A percentile compares a stretch with the other conserved stretches of the same genome.
Evolutionary conservation across 2,888 invertebrate genomes (phyloP).

Genomic region (Erebia aethiops): DNA sequence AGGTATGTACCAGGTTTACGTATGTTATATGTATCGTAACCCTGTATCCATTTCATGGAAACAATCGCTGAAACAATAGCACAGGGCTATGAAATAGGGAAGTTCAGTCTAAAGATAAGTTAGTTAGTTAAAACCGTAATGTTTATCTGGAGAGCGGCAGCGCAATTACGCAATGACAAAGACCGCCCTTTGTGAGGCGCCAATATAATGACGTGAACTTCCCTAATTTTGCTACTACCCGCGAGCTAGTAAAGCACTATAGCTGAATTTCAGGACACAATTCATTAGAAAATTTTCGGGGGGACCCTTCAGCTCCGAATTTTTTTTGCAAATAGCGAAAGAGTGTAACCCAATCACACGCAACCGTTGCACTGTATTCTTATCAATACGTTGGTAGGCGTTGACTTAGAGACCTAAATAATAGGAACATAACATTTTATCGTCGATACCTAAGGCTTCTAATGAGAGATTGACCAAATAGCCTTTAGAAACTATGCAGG

Average conservation of each 20-base stretch:
- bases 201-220: conserved; percentile 74
- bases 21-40: background rate
- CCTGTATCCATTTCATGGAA: background rate
- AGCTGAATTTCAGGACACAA: conserved; percentile 25
- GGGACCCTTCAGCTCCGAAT: no score
- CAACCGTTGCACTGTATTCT: no score
- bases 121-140: conserved; percentile 37
- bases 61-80: conserved; percentile 10
- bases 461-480: background rate
- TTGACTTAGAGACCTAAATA: no score
- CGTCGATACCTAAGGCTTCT: background rate
- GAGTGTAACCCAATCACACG: no score
- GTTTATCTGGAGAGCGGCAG: conserved; percentile 41
- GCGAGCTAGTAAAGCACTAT: conserved; percentile 17
- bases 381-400: no score
- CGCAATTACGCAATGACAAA: conserved; percentile 56
- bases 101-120: conserved; percentile 30
- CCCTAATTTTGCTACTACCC: conserved; percentile 64
- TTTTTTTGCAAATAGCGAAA: no score
- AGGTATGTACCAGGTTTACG: no score
- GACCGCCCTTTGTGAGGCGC: conserved; percentile 60
- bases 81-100: conserved; percentile 5
- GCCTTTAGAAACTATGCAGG: conserved; percentile 25
- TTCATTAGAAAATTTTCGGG: no score
- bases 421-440: no score